Base-by-base conservation (phyloP, 1,140 invertebrate species). In the Lucilia sericata region DNA sequence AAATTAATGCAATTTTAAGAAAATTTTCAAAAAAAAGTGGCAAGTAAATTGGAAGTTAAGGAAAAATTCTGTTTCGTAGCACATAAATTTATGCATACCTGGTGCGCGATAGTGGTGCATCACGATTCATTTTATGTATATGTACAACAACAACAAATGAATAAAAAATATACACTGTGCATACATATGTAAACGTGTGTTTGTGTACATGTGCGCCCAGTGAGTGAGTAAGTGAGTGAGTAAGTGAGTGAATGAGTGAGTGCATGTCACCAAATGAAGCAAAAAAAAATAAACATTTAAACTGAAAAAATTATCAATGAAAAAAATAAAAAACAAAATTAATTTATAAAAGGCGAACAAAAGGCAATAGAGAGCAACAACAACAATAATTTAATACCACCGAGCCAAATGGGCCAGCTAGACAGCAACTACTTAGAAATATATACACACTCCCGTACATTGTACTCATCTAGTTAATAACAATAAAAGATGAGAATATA, bases 51-150 rank as follows among this genome's bases (percentile, higher is more conserved):
- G n/a, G 65, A 21, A n/a, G 25, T 30, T 21, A 70, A 21, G 10
- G 19, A 21, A 21, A 21, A 70, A 21, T 10, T n/a, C 9, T 70
- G 65, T 70, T 70, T 10, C n/a, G 19, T n/a, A 21, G 65, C 65
- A 70, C 25, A 70, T 70, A 70, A 70, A 70, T 70, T 70, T 70
- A 21, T 70, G 65, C 65, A 21, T 70, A 70, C 65, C 65, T 70
- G 65, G 21, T 70, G 65, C 65, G 65, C 65, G n/a, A 70, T 70
- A 25, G 65, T 70, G 65, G 65, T 70, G 65, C 65, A 70, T 70
- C 65, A 70, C 9, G 10, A 70, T 25, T 70, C n/a, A 4, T n/a
- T 70, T 19, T 70, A 70, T 21, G 51, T 25, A 21, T 70, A 70
- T 70, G 5, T 70, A 25, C 5, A 21, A 30, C 25, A 30, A 30